Conservation (phyloP, 2,888 invertebrate genomes). For the Gonocerus acuteangulatus region DNA sequence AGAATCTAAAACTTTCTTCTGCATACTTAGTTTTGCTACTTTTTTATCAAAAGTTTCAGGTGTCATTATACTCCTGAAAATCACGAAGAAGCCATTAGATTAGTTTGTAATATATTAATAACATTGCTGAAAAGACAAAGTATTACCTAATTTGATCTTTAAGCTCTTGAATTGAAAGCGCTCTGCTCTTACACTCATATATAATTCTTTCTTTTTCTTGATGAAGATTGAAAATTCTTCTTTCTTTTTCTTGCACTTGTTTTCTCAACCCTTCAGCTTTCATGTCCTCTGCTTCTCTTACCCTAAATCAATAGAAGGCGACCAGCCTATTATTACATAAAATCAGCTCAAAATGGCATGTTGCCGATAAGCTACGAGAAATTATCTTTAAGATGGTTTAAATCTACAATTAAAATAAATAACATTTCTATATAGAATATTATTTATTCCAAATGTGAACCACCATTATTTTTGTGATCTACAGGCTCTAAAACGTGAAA, state of each 20-base stretch:
- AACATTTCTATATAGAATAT: too few relatives aligned
- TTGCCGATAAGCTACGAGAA: too few relatives aligned
- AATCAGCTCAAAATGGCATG: too few relatives aligned
- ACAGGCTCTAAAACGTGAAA: too few relatives aligned
- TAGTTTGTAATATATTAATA: neutral
- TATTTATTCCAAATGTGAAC: too few relatives aligned
- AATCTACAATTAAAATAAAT: too few relatives aligned
- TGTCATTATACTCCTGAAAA: conserved; percentile 40
- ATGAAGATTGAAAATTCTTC: conserved; percentile 40
- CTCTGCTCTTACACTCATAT: conserved; percentile 39
- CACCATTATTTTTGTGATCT: too few relatives aligned
- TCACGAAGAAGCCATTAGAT: neutral
- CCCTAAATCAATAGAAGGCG: conserved; percentile 34
- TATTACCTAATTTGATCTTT: conserved; percentile 40
- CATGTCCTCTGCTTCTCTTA: conserved; percentile 40
- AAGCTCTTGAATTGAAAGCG: conserved; percentile 40
- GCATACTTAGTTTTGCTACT: conserved; percentile 39
- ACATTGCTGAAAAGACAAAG: neutral
- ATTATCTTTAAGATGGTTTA: too few relatives aligned
- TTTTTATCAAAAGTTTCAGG: conserved; percentile 42
- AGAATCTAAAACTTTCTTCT: conserved; percentile 38
- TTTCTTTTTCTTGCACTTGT: conserved; percentile 40
- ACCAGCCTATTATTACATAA: neutral
- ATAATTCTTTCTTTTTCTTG: conserved; percentile 40
- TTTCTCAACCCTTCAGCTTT: conserved; percentile 39